phyloP scores from a whole-genome alignment of 1,140 invertebrate genomes.

The Drosophila aff. region DNA sequence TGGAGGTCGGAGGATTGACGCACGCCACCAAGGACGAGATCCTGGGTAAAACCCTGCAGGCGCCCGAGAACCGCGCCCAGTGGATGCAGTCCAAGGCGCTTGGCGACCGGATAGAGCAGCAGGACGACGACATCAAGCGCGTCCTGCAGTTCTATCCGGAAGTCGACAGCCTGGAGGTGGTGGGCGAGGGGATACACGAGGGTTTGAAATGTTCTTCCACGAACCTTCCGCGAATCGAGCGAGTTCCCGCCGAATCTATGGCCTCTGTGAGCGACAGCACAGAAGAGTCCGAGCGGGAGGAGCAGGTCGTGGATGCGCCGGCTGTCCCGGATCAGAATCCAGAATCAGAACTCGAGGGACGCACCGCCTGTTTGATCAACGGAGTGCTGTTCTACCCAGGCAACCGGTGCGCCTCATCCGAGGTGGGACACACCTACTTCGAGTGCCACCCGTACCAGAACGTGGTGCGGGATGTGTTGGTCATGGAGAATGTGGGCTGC shows the following conservation, averaged over 20 bases:
- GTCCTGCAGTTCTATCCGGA: conserved; percentile 66
- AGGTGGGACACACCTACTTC: conserved; percentile 31
- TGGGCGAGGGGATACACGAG: conserved; percentile 31
- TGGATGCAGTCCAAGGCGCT: conserved; percentile 61
- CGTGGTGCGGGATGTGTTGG: conserved; percentile 40
- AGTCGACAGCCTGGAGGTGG: conserved; percentile 59
- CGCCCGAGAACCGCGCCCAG: background rate
- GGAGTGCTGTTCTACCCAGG: conserved; percentile 23
- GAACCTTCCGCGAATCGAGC: conserved; percentile 14
- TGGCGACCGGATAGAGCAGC: conserved; percentile 29
- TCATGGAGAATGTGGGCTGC: conserved; percentile 66
- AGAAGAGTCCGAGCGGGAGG: background rate
- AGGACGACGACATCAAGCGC: conserved; percentile 45
- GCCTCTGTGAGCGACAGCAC: conserved; percentile 29
- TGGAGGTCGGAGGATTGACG: conserved; percentile 66
- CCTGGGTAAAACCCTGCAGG: conserved; percentile 12
- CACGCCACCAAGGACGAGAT: conserved; percentile 45
- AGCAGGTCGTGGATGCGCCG: background rate
- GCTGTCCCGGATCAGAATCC: rapidly evolving
- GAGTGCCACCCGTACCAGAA: conserved; percentile 60
- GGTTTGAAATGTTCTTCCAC: too few species aligned
- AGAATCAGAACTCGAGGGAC: background rate
- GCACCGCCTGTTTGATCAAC: conserved; percentile 41
- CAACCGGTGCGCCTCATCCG: background rate
- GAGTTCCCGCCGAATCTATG: conserved; percentile 8